Percentiles rank a stretch among this genome's conserved stretches.
Evolutionary conservation across 1,140 invertebrate genomes (phyloP).

Genomic region (Stenopsyche tienmushanensis): DNA sequence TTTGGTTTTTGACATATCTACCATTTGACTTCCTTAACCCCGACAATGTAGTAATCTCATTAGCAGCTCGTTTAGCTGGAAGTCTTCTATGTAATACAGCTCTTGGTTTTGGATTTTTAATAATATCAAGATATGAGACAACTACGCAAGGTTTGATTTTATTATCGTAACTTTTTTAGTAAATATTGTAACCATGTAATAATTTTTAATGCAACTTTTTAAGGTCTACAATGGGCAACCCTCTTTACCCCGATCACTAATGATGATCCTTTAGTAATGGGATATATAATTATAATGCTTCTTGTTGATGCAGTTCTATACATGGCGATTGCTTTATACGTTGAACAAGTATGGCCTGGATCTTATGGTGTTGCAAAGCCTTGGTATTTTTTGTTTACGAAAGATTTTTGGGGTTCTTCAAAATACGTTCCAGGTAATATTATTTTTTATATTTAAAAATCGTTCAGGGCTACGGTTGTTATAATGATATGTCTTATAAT

Average conservation of each 20-base stretch:
- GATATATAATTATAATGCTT: constrained; percentile 66
- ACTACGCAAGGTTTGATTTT: constrained; percentile 56
- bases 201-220: constrained; percentile 7
- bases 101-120: constrained; percentile 72
- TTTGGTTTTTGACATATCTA: constrained; percentile 73
- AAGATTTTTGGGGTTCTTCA: constrained; percentile 52
- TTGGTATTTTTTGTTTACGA: constrained; percentile 75
- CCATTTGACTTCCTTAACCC: constrained; percentile 69
- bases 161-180: neutral
- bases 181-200: neutral
- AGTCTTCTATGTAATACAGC: constrained; percentile 72
- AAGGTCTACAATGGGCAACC: constrained; percentile 77
- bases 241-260: constrained; percentile 65
- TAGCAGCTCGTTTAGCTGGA: constrained; percentile 56
- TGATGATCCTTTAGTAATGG: constrained; percentile 71
- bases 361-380: constrained; percentile 67
- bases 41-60: constrained; percentile 58
- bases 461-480: neutral
- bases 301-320: constrained; percentile 66
- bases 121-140: constrained; percentile 67
- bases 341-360: constrained; percentile 74
- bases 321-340: constrained; percentile 68
- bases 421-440: constrained; percentile 16
- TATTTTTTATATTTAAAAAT: neutral
- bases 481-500: neutral